These are phyloP conservation scores for Saccostrea echinata DNA, from an alignment of 1,140 invertebrate genomes.

Conservation along the genomic window DNA sequence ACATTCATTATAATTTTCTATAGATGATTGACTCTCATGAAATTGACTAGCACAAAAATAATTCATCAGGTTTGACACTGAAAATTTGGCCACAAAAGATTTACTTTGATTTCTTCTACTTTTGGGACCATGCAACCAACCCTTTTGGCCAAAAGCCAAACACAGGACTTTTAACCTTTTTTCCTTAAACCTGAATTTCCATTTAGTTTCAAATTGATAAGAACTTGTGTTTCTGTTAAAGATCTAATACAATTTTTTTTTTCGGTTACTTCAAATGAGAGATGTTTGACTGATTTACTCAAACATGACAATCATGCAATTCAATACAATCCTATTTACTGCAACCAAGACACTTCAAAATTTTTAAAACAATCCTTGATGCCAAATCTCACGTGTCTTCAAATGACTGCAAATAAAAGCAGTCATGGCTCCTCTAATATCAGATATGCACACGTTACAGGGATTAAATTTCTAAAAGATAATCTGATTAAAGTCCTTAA, in stretches of 20 bases:
- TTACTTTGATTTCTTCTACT: no score
- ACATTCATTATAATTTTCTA: no score
- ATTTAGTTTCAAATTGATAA: no score
- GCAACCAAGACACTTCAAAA: neutral
- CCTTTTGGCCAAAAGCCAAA: no score
- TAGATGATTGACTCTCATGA: no score
- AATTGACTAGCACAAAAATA: no score
- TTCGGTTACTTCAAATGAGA: neutral
- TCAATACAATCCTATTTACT: neutral
- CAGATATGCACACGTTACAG: neutral
- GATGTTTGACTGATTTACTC: neutral
- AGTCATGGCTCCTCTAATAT: neutral
- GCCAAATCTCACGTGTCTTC: neutral
- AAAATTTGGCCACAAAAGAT: no score
- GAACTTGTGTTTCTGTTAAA: neutral
- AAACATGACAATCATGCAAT: neutral
- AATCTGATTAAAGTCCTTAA: neutral
- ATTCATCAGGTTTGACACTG: no score
- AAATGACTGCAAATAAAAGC: neutral
- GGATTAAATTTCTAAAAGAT: conserved; percentile 30
- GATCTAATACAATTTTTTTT: neutral
- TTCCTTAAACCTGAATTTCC: no score
- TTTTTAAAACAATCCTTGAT: neutral
- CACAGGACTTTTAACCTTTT: no score
- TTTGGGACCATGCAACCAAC: no score